Evolutionary conservation across 2,113 vertebrate species (phyloP).

Genomic region (Steatornis caripensis): DNA sequence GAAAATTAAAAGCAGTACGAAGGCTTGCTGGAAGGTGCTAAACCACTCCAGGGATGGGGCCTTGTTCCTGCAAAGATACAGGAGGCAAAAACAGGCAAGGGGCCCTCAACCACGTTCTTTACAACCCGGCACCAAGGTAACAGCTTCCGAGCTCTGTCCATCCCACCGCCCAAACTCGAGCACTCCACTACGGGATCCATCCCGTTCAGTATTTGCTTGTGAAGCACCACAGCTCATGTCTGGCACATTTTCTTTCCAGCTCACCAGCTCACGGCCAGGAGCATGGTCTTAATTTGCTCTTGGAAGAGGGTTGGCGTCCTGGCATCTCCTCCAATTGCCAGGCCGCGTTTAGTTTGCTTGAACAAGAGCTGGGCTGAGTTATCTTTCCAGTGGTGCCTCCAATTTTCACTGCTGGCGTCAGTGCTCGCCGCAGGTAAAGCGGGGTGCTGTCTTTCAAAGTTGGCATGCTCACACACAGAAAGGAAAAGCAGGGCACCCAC

Average conservation of each 20-base stretch:
- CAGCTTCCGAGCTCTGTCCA: not conserved
- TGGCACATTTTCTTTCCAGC: not conserved
- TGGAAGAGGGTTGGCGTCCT: not conserved
- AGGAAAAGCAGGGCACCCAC: not conserved
- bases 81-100: not conserved
- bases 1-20: not conserved
- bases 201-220: not conserved
- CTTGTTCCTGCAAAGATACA: not conserved
- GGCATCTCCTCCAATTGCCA: not conserved
- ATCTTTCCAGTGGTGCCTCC: not conserved
- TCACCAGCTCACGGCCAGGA: not conserved
- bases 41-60: not conserved
- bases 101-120: not conserved
- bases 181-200: not conserved
- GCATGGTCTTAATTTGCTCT: not conserved
- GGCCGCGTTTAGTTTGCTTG: not conserved
- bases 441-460: not conserved
- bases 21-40: not conserved
- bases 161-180: not conserved
- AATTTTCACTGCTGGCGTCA: not conserved
- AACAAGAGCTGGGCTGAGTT: not conserved
- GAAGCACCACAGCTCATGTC: rapidly evolving
- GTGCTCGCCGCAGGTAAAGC: not conserved
- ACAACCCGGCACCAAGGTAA: not conserved
- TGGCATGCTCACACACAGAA: not conserved